Base-by-base conservation (phyloP, 2,113 vertebrate genomes). In the Acinonyx jubatus region DNA sequence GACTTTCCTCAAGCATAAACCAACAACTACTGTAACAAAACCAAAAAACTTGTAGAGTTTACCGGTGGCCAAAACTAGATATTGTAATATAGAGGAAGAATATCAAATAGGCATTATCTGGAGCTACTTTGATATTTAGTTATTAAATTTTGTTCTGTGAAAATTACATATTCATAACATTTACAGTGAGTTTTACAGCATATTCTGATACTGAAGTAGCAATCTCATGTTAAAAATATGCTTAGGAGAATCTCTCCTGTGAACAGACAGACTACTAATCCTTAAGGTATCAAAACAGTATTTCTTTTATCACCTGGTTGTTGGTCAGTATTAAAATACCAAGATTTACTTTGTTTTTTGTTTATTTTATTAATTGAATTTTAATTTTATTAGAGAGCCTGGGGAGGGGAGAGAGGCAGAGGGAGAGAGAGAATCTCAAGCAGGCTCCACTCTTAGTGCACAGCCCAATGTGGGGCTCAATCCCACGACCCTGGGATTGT, bases 241-340 rank as follows among this genome's bases (percentile, higher is more conserved):
- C 13, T 96, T 57, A 52, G 57, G 65, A 97, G 23, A 85, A 48
- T 76, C 65, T 45, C 36, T 95, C 9, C 41, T 92, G 6, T 81
- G 52, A 84, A 52, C 27, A 76, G 38, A 96, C 69, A 9, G 45
- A 45, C 11, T 78, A 7, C 31, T 81, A 45, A 25, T 94, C 15
- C 33, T 91, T 76, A 25, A 41, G 23, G 5, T 83, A 74, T 45
- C 65, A 38, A 89, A 86, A 74, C 4, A 66, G 1, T 89, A 18
- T 55, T 92, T 92, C 38, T 73, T 89, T 80, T 90, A 93, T 94
- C 25, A 52, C 10, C 29, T 48, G 18, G 85, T 79, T 33, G 31
- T 94, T 79, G 81, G 68, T 45, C 52, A 87, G 0, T 91, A 95
- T 87, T 92, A 88, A 94, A 92, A 97, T 95, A 88, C 41, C 16